Base-by-base conservation (phyloP, 2,797 vertebrate species). In the Enteromius fasciolatus region DNA sequence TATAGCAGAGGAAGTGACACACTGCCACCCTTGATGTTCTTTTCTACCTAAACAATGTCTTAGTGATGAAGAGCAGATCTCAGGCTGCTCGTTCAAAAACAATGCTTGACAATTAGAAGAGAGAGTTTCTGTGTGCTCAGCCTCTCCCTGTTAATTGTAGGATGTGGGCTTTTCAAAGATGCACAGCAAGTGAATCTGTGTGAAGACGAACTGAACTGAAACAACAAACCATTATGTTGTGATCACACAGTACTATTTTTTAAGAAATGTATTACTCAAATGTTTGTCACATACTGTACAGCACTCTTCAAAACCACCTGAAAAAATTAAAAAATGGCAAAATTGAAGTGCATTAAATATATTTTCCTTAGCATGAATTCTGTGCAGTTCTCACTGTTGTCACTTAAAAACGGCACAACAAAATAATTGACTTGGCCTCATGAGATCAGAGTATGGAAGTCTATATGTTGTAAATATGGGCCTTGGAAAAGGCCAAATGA, bases 11-110 rank as follows among this genome's bases (percentile, higher is more conserved):
- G 63, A 83, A 70, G 83, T 78, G 80, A 83, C 83, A 81, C 44
- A 48, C 75, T 76, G 76, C 83, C 59, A 63, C 76, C 54, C 61
- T 77, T 77, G 78, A 86, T 85, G 70, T 69, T 83, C 17, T 76
- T 79, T 79, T 79, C 75, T 33, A 69, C 44, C 61, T 81, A 79
- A 78, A 85, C 70, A 83, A 81, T 25, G 85, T 66, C 83, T 64
- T 64, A 39, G 54, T 83, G 80, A 82, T 48, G 76, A 54, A 80
- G 59, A 33, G 66, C 33, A 69, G 18, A 78, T 70, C 52, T 66
- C 46, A 39, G 68, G 76, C 67, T 69, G 70, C 64, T 74, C 61
- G 59, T 72, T 85, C 44, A 66, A 74, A 12, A 85, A 81, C 79
- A 83, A 81, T 14, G 61, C 70, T 73, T 41, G 39, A 14, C 69